phyloP scores from a whole-genome alignment of 2,797 vertebrate genomes.

The Notolabrus celidotus region DNA sequence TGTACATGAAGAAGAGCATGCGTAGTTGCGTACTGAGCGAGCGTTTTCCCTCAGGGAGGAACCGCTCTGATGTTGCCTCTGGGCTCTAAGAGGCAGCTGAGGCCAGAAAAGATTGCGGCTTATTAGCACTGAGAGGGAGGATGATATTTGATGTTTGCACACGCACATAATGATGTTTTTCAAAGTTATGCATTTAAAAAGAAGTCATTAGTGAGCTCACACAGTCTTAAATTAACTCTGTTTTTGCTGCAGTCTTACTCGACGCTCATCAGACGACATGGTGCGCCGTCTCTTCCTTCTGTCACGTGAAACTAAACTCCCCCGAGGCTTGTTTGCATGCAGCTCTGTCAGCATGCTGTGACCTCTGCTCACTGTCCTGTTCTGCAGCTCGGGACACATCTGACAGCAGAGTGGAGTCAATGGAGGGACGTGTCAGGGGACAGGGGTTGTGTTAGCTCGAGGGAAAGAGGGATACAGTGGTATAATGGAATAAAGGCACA shows the following conservation, averaged over 20 bases:
- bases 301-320: constrained; percentile 27
- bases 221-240: background rate
- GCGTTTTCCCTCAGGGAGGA: constrained; percentile 19
- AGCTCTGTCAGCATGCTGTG: constrained; percentile 39
- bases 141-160: background rate
- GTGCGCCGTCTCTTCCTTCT: background rate
- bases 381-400: constrained; percentile 16
- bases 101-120: constrained; percentile 20
- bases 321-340: constrained; percentile 11
- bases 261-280: background rate
- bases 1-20: constrained; percentile 15
- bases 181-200: background rate
- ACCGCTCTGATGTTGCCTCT: constrained; percentile 43
- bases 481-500: too few relatives aligned
- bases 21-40: background rate
- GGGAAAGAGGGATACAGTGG: background rate
- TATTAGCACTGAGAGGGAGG: constrained; percentile 28
- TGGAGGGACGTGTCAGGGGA: background rate
- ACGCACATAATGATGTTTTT: constrained; percentile 1
- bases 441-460: background rate
- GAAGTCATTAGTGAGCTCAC: background rate
- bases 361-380: constrained; percentile 25
- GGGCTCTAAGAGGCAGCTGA: constrained; percentile 35
- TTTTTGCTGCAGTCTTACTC: background rate
- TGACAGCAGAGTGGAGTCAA: constrained; percentile 2